phyloP scores from a whole-genome alignment of 2,888 invertebrate species.

The Girardia tigrina region DNA sequence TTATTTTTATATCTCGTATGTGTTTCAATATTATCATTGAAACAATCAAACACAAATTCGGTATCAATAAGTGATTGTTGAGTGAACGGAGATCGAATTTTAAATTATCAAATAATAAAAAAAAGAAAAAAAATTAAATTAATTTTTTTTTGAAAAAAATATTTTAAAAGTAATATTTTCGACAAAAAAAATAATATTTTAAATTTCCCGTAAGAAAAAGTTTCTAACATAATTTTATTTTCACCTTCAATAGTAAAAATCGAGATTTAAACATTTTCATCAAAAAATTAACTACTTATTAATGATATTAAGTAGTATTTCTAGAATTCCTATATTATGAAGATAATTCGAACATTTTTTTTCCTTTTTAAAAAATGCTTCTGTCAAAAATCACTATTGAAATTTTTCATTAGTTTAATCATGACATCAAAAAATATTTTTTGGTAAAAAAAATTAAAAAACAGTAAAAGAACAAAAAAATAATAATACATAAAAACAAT shows the following conservation, averaged over 20 bases:
- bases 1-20: conserved; percentile 1
- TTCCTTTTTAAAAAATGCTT: too few relatives aligned
- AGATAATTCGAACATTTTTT: too few relatives aligned
- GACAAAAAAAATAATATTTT: not conserved
- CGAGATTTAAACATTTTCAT: not conserved
- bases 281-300: conserved; percentile 20
- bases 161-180: not conserved
- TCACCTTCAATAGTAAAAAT: not conserved
- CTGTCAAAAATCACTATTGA: not conserved
- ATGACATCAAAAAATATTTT: not conserved
- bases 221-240: too few relatives aligned
- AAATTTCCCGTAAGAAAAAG: not conserved
- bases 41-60: not conserved
- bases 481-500: too few relatives aligned
- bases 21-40: not conserved
- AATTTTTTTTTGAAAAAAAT: not conserved
- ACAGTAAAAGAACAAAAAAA: too few relatives aligned
- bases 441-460: not conserved
- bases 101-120: not conserved
- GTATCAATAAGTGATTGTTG: not conserved
- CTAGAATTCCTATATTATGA: too few relatives aligned
- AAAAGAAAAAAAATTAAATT: not conserved
- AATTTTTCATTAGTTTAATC: not conserved
- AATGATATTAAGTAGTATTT: conserved; percentile 8
- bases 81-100: not conserved